Percentiles rank a stretch among this genome's conserved stretches.
phyloP scores from a whole-genome alignment of 2,113 vertebrate genomes.

The Lophotis ruficrista region DNA sequence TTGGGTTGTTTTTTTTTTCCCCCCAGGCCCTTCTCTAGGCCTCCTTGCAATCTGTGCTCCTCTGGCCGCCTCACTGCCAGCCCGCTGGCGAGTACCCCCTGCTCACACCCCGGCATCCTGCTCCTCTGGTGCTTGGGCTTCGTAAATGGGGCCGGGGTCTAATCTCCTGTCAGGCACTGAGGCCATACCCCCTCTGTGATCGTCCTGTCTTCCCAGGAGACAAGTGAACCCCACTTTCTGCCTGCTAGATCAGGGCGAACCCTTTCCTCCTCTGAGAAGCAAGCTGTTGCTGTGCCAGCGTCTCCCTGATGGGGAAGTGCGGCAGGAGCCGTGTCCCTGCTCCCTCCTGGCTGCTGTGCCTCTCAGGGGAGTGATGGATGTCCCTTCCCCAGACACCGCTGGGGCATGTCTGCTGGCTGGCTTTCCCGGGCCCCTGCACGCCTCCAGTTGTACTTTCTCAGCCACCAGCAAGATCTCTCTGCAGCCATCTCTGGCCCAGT shows the following conservation, averaged over 20 bases:
- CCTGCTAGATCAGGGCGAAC: fast-evolving
- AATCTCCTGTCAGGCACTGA: neutral
- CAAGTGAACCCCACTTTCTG: neutral
- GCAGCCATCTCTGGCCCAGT: neutral
- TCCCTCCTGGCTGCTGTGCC: fast-evolving
- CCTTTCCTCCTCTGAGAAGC: neutral
- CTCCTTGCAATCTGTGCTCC: neutral
- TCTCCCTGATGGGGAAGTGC: neutral
- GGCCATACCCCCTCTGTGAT: neutral
- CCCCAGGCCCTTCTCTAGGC: neutral
- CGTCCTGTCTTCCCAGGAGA: neutral
- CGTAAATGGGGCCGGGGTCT: neutral
- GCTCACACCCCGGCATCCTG: neutral
- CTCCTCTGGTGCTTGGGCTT: neutral
- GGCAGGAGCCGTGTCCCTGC: neutral
- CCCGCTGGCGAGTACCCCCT: neutral
- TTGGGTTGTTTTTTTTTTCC: neutral
- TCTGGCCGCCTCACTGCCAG: neutral
- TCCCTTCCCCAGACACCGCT: neutral
- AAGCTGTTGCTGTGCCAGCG: neutral
- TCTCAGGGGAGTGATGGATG: neutral
- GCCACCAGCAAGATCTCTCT: conserved; percentile 6
- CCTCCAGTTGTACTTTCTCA: conserved; percentile 34
- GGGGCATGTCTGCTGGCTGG: neutral
- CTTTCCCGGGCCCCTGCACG: neutral